These are phyloP conservation scores for Drosophila picticornis DNA, from an alignment of 2,888 invertebrate genomes.

Conservation along the genomic window DNA sequence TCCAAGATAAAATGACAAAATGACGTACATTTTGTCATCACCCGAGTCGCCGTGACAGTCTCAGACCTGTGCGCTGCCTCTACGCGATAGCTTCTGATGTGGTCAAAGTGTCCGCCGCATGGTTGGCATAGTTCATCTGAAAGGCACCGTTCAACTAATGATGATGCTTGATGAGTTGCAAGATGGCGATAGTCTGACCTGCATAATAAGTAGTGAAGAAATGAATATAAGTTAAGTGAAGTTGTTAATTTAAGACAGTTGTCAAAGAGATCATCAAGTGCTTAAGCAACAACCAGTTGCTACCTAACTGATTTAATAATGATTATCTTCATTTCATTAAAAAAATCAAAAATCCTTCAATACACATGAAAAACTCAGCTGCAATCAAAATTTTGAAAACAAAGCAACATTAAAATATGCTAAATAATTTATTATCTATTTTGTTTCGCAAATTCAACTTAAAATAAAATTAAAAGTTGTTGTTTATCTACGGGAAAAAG, in stretches of 20 bases:
- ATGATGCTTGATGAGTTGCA: neutral
- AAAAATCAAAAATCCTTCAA: neutral
- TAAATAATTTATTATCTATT: too few relatives aligned
- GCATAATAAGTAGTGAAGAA: neutral
- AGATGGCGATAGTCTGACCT: neutral
- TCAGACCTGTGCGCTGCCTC: neutral
- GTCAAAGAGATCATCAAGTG: too few relatives aligned
- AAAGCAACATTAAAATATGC: too few relatives aligned
- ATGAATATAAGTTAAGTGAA: neutral
- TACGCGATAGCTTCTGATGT: neutral
- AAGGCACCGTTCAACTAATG: neutral
- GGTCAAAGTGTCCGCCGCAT: neutral
- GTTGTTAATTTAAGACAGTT: neutral
- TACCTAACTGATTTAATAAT: neutral
- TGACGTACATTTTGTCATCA: neutral
- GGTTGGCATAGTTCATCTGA: neutral
- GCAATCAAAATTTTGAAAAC: too few relatives aligned
- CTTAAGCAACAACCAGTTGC: neutral
- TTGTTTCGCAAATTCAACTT: too few relatives aligned
- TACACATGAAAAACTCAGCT: neutral
- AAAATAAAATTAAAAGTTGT: too few relatives aligned
- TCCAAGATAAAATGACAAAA: neutral
- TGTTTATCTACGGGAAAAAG: too few relatives aligned
- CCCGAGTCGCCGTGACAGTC: neutral
- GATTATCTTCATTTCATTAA: neutral